Conservation (phyloP, 2,797 vertebrate genomes). For the Lepus oiostolus region DNA sequence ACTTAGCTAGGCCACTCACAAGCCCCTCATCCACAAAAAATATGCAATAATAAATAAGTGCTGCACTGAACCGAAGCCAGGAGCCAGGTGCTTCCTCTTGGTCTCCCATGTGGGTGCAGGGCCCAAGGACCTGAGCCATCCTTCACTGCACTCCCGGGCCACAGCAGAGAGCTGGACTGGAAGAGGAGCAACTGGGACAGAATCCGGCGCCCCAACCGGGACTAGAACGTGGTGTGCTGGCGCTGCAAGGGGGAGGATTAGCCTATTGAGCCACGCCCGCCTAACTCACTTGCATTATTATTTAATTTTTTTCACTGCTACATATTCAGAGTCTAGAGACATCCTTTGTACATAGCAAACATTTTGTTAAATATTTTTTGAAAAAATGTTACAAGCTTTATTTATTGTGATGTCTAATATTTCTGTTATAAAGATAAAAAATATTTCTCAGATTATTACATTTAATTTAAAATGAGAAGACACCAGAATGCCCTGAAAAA, state of each 20-base stretch:
- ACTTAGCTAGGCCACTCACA: neutral
- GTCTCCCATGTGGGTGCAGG: no score
- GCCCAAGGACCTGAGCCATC: no score
- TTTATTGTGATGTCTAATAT: neutral
- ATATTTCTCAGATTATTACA: neutral
- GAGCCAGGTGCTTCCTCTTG: no score
- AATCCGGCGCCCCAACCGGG: no score
- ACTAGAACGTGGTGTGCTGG: no score
- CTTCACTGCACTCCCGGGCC: no score
- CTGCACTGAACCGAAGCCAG: no score
- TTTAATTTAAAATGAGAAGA: constrained; percentile 40
- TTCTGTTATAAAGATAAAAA: neutral
- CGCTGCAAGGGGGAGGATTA: no score
- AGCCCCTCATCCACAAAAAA: neutral
- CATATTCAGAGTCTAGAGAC: neutral
- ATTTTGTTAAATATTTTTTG: neutral
- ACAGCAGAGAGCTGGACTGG: no score
- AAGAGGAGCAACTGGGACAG: no score
- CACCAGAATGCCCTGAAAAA: neutral
- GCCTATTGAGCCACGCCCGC: neutral
- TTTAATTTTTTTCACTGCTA: neutral
- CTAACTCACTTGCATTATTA: neutral
- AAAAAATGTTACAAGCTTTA: neutral
- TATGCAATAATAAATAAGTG: neutral
- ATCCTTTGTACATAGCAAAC: neutral